Evolutionary conservation across 2,888 invertebrate genomes (phyloP).

Genomic region (Eupithecia inturbata): DNA sequence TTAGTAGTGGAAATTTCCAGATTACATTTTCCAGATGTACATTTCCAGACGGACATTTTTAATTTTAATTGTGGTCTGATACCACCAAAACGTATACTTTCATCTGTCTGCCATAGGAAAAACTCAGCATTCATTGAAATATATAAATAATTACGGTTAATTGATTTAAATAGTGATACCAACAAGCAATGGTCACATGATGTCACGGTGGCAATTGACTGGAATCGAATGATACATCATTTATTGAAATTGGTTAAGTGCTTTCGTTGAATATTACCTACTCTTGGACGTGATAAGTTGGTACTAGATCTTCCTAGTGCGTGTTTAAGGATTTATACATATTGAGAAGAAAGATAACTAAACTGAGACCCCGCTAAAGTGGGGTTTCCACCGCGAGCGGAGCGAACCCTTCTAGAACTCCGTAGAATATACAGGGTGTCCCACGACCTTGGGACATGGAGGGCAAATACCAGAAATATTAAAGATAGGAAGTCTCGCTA

Average conservation of each 20-base stretch:
- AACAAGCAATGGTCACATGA: slow-evolving; percentile 18
- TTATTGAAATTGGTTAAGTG: slow-evolving; percentile 34
- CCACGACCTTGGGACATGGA: too few species aligned
- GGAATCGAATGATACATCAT: slow-evolving; percentile 30
- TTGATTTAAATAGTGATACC: slow-evolving; percentile 19
- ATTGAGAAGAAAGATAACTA: too few species aligned
- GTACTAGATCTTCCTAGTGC: background rate
- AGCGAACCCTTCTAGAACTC: too few species aligned
- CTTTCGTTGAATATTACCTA: slow-evolving; percentile 47
- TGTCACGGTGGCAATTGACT: slow-evolving; percentile 26
- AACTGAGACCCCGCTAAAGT: background rate
- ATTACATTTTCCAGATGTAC: too few species aligned
- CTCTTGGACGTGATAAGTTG: slow-evolving; percentile 6
- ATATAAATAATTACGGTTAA: background rate
- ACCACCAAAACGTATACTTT: background rate
- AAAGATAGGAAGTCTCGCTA: too few species aligned
- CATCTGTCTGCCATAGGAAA: background rate
- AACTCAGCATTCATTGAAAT: too few species aligned
- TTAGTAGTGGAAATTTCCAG: too few species aligned
- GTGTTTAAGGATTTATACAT: background rate
- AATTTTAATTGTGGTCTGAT: background rate
- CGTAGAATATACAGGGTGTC: too few species aligned
- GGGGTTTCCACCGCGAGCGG: too few species aligned
- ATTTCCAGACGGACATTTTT: too few species aligned
- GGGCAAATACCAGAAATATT: too few species aligned